Evolutionary conservation across 2,888 invertebrate genomes (phyloP).

Genomic region (Zygaena filipendulae): DNA sequence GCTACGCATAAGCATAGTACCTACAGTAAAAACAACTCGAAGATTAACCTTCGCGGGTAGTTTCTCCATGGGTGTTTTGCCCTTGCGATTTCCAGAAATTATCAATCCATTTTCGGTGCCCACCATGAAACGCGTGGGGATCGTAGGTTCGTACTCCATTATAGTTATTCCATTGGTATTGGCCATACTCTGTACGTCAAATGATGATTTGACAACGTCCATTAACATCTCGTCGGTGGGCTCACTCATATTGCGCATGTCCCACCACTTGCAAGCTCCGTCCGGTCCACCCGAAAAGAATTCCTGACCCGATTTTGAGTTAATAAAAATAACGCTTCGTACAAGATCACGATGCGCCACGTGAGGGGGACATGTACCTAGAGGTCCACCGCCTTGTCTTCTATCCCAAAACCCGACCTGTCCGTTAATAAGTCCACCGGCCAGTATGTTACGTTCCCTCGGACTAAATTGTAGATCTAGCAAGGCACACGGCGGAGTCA

Average conservation of each 20-base stretch:
- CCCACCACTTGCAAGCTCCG: conserved; percentile 88
- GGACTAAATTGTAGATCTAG: conserved; percentile 88
- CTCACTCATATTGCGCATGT: conserved; percentile 72
- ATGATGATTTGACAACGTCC: conserved; percentile 67
- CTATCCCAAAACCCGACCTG: conserved; percentile 81
- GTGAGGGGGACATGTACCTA: conserved; percentile 77
- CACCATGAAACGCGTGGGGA: conserved; percentile 79
- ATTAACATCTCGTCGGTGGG: conserved; percentile 74
- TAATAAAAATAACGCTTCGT: conserved; percentile 86
- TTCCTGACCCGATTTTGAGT: conserved; percentile 92
- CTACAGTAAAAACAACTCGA: not conserved
- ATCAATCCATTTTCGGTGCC: conserved; percentile 76
- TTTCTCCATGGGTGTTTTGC: conserved; percentile 73
- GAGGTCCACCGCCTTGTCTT: conserved; percentile 77
- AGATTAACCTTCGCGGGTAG: conserved; percentile 64
- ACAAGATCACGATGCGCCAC: conserved; percentile 89
- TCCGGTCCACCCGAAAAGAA: conserved; percentile 93
- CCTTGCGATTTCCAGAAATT: conserved; percentile 77
- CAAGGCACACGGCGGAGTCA: conserved; percentile 77
- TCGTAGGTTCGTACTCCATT: conserved; percentile 78
- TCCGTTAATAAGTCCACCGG: conserved; percentile 76
- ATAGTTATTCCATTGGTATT: conserved; percentile 69
- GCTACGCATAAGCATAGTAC: no score
- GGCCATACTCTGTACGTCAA: conserved; percentile 61
- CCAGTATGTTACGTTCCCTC: conserved; percentile 75